These are phyloP conservation scores for Temnopleurus reevesii DNA, from an alignment of 53 echinoderm and acorn worm species.

Conservation along the genomic window DNA sequence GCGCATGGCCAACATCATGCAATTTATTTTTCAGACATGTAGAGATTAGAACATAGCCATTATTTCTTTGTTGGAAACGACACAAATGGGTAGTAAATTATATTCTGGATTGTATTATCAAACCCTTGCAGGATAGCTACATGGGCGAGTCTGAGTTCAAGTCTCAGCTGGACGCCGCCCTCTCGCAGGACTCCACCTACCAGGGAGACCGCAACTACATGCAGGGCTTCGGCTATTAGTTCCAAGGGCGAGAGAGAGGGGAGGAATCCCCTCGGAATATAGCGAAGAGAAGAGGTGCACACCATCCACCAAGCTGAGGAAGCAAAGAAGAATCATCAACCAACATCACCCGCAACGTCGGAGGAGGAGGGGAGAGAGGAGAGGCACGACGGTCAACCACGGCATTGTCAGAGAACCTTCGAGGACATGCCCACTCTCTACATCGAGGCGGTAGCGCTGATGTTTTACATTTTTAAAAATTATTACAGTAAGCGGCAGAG, in stretches of 20 bases:
- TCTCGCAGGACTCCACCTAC: slow-evolving; percentile 99
- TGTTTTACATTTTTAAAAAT: neutral
- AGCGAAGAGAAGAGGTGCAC: slow-evolving; percentile 42
- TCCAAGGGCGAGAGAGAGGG: slow-evolving; percentile 29
- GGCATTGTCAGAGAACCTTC: neutral
- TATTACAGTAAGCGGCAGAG: slow-evolving; percentile 16
- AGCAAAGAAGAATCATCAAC: slow-evolving; percentile 45
- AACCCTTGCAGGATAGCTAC: slow-evolving; percentile 95
- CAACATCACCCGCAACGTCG: slow-evolving; percentile 19
- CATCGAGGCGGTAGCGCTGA: neutral
- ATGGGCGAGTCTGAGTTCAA: slow-evolving; percentile 98
- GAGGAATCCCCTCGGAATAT: neutral
- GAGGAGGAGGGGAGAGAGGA: slow-evolving; percentile 17
- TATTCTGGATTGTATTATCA: no score
- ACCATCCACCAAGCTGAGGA: slow-evolving; percentile 48
- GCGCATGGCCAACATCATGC: no score
- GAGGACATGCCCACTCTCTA: slow-evolving; percentile 23
- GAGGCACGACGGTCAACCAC: slow-evolving; percentile 1
- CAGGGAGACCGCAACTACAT: slow-evolving; percentile 98
- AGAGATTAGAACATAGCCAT: no score
- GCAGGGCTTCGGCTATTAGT: slow-evolving; percentile 87
- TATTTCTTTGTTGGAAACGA: no score
- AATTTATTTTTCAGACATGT: no score
- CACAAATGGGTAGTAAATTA: no score
- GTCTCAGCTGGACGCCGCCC: slow-evolving; percentile 92